Percentiles rank a stretch among this genome's conserved stretches.
phyloP scores from a whole-genome alignment of 2,888 invertebrate species.

The Tetragonisca angustula region DNA sequence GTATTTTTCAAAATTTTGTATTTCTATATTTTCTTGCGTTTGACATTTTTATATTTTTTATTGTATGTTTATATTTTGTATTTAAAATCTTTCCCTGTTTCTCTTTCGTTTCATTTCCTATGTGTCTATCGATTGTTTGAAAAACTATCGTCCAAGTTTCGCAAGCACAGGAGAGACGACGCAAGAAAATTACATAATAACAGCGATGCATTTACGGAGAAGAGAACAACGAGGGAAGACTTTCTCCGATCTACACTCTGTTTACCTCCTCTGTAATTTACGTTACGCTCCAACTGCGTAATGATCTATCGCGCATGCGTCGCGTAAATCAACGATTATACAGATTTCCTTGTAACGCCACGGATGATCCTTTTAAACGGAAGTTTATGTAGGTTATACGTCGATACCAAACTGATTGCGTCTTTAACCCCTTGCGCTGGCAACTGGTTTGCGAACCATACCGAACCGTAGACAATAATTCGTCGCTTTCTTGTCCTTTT shows the following conservation, averaged over 20 bases:
- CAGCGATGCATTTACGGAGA: constrained; percentile 22
- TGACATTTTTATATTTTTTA: too few relatives aligned
- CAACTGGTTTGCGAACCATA: too few relatives aligned
- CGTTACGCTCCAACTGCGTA: constrained; percentile 41
- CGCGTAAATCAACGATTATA: constrained; percentile 31
- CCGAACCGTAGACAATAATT: too few relatives aligned
- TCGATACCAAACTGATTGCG: too few relatives aligned
- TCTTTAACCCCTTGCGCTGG: too few relatives aligned
- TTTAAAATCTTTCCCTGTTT: too few relatives aligned
- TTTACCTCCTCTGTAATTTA: constrained; percentile 47
- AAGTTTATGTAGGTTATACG: background rate
- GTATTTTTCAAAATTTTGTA: too few relatives aligned
- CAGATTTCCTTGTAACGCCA: constrained; percentile 1
- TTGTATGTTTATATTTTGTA: too few relatives aligned
- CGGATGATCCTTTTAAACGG: constrained; percentile 5
- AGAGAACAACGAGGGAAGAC: constrained; percentile 24
- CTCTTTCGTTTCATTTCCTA: too few relatives aligned
- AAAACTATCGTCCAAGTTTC: background rate
- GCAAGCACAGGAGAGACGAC: background rate
- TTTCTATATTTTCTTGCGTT: too few relatives aligned
- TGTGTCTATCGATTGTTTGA: background rate
- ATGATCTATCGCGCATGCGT: constrained; percentile 43
- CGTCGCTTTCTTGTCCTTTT: too few relatives aligned
- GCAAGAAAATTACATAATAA: constrained; percentile 29
- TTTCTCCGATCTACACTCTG: constrained; percentile 48